Evolutionary conservation across 1,140 invertebrate species (phyloP).

Genomic region (Lordiphosa collinella): DNA sequence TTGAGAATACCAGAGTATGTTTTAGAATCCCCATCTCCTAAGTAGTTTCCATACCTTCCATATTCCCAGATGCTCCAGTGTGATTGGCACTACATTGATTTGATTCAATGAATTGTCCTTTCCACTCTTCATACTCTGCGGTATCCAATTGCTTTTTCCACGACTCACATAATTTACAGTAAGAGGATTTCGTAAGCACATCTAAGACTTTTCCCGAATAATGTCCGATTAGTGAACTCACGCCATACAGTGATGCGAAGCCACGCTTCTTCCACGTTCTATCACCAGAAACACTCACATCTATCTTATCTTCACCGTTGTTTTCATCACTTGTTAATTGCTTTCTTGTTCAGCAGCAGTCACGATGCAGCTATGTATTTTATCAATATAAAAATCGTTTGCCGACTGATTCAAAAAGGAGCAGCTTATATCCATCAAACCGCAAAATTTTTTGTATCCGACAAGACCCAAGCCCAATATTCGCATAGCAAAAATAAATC

Average conservation of each 20-base stretch:
- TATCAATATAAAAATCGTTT: too few species aligned
- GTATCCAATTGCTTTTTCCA: too few species aligned
- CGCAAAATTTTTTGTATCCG: slow-evolving; percentile 54
- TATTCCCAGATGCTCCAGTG: too few species aligned
- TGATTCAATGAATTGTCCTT: too few species aligned
- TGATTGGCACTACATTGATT: too few species aligned
- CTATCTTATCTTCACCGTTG: neutral
- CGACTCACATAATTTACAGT: slow-evolving; percentile 9
- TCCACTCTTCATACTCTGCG: too few species aligned
- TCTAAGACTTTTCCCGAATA: slow-evolving; percentile 34
- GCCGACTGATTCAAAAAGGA: slow-evolving; percentile 7
- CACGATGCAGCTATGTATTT: too few species aligned
- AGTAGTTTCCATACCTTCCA: too few species aligned
- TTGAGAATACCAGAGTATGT: slow-evolving; percentile 7
- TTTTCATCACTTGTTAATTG: neutral
- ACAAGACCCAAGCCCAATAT: slow-evolving; percentile 49
- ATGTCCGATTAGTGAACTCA: slow-evolving; percentile 29
- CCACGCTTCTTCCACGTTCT: slow-evolving; percentile 40
- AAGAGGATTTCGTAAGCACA: slow-evolving; percentile 6
- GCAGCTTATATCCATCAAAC: slow-evolving; percentile 42
- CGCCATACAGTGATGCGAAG: slow-evolving; percentile 26
- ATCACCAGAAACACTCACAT: slow-evolving; percentile 33
- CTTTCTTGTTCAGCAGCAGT: too few species aligned
- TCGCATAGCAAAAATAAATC: slow-evolving; percentile 50
- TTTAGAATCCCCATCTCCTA: too few species aligned